Conservation (phyloP, 2,113 vertebrate species). For the Pyxicephalus adspersus region DNA sequence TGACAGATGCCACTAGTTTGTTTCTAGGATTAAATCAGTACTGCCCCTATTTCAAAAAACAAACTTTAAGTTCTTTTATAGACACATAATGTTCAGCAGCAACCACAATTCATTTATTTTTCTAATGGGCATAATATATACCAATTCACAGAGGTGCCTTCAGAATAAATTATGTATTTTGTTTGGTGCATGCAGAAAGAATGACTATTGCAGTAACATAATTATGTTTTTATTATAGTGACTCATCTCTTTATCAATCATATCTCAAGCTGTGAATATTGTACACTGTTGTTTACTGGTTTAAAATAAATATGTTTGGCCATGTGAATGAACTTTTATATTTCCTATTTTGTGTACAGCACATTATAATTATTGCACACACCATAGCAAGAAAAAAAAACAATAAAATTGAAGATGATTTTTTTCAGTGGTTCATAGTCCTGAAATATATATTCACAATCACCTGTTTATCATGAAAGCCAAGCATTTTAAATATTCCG, state of each 20-base stretch:
- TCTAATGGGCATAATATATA: slow-evolving; percentile 19
- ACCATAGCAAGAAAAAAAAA: neutral
- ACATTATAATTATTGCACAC: slow-evolving; percentile 8
- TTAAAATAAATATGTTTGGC: slow-evolving; percentile 25
- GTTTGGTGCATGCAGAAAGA: slow-evolving; percentile 5
- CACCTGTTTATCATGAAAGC: no score
- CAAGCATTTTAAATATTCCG: no score
- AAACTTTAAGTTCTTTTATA: slow-evolving; percentile 19
- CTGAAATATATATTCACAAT: no score
- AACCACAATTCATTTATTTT: slow-evolving; percentile 26
- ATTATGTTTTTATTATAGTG: slow-evolving; percentile 22
- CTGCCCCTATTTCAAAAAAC: slow-evolving; percentile 8
- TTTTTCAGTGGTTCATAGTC: no score
- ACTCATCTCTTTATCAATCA: slow-evolving; percentile 36
- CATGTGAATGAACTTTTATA: neutral
- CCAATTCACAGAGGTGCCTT: slow-evolving; percentile 17
- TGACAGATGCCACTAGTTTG: slow-evolving; percentile 46
- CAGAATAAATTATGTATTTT: slow-evolving; percentile 4
- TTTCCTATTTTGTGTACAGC: neutral
- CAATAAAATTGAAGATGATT: neutral
- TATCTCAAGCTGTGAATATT: slow-evolving; percentile 36
- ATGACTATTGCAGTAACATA: slow-evolving; percentile 6
- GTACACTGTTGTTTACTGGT: slow-evolving; percentile 26
- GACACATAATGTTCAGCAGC: neutral
- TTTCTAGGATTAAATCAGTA: slow-evolving; percentile 31